Conservation (phyloP, 2,888 invertebrate genomes). For the Hetaerina titia region DNA sequence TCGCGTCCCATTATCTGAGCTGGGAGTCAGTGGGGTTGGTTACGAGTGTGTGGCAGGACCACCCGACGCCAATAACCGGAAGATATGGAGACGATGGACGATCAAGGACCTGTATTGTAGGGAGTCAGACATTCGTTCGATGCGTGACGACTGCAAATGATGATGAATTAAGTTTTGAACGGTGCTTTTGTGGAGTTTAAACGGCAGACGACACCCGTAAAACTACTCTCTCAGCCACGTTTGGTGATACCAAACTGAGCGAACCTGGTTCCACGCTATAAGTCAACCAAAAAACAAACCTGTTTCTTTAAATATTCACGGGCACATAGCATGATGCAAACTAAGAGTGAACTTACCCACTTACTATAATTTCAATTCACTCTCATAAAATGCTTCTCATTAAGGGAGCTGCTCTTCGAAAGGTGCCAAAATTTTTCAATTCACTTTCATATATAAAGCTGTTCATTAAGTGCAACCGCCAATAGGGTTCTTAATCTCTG, state of each 20-base stretch:
- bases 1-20: not conserved
- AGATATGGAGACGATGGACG: not conserved
- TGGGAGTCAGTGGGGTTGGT: not conserved
- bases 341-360: too few species aligned
- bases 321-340: too few species aligned
- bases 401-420: too few species aligned
- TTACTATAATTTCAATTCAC: too few species aligned
- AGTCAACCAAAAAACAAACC: not conserved
- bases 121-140: not conserved
- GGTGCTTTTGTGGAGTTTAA: conserved; percentile 6
- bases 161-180: conserved; percentile 35
- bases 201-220: not conserved
- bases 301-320: not conserved
- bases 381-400: too few species aligned
- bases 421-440: too few species aligned
- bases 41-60: not conserved
- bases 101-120: not conserved
- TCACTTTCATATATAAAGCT: too few species aligned
- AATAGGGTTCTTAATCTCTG: too few species aligned
- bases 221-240: not conserved
- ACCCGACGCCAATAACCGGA: not conserved
- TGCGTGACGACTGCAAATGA: conserved; percentile 16
- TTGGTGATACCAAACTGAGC: not conserved
- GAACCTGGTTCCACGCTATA: not conserved
- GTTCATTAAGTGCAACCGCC: too few species aligned